Base-by-base conservation (phyloP, 1,140 invertebrate species). In the Choristoneura fumiferana region DNA sequence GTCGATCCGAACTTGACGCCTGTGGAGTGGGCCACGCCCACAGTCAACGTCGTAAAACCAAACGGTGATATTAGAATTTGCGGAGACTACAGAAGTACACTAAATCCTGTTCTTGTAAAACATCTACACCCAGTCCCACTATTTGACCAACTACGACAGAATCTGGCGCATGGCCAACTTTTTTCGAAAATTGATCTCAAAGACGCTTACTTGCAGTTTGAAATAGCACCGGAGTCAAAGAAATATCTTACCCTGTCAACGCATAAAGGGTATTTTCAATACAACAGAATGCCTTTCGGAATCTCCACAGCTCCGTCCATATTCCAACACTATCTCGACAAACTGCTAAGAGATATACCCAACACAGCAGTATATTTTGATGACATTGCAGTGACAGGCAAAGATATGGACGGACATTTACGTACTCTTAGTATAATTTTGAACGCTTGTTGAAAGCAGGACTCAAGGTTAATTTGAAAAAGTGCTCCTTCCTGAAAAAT, bases 161-260 rank as follows among this genome's bases (percentile, higher is more conserved):
- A 15, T 35, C 54, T 57, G 3, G 49, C 39, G 35, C 49, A 62
- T 22, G 35, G 40, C 3, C 12, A 37, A 18, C 17, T 10, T 39
- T 62, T 39, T 40, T 40, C 33, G n/a, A 62, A 62, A 54, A 62
- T 62, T 15, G 43, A 62, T 13, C 38, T 57, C 0, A 62, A 62
- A 18, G 54, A 38, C 10, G 37, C 37, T 0, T 38, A 62, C 9
- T 17, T 62, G 33, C 60, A 62, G 49, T 62, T 62, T 53, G 54
- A 62, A 58, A 57, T 62, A 5, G 60, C 60, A 35, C 17, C 40
- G 8, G 15, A 56, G 4, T 38, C 37, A 37, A 37, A 37, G n/a
- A 37, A 37, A 9, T 37, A 10, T 9, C 9, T 37, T 1, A 45
- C 12, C 1, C 5, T 45, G 8, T 45, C 40, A 15, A 45, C 40